Evolutionary conservation across 2,888 invertebrate genomes (phyloP), one percentile per base, ranked within the genome.

Genomic region (Onchidella celtica): DNA sequence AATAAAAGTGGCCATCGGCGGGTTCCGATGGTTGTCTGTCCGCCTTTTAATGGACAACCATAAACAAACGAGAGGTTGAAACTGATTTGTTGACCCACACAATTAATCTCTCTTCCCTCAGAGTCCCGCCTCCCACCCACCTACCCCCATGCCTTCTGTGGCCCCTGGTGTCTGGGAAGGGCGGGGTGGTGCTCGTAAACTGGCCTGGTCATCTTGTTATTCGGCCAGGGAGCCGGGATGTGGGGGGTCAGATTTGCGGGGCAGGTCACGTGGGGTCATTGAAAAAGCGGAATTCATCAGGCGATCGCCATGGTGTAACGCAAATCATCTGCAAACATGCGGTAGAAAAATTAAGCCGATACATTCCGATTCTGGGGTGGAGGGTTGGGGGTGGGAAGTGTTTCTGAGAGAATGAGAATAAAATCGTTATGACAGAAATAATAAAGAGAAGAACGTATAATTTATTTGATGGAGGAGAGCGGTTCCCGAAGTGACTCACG

Each of bases 161-260:
- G n/a, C n/a, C 59, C n/a, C 59, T 59, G 59, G 38, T 68, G 36
- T 68, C 68, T 3, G n/a, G n/a, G n/a, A n/a, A n/a, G n/a, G n/a
- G n/a, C n/a, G n/a, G 38, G 68, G 68, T 6, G 68, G 68, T 3
- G 38, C 38, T 24, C 38, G 2, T 68, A 68, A 68, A 68, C 36
- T 38, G 68, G 68, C 38, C 34, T 68, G 9, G 38, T 68, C 68
- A 68, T 68, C 68, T 36, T 68, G 68, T 68, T 36, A 32, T 21
- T 11, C 47, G 11, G 36, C 0, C 68, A 2, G 68, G 68, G 68
- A 11, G 21, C 32, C 3, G 34, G 21, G 68, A 4, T 59, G 3
- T 11, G 59, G 59, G 59, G 68, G 68, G 21, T 38, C 32, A 29
- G 34, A n/a, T 36, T n/a, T 59, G 3, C 17, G 59, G 59, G 59